Evolutionary conservation across 2,113 vertebrate genomes (phyloP), one percentile per base, ranked within the genome.

Genomic region (Lonchura striata): DNA sequence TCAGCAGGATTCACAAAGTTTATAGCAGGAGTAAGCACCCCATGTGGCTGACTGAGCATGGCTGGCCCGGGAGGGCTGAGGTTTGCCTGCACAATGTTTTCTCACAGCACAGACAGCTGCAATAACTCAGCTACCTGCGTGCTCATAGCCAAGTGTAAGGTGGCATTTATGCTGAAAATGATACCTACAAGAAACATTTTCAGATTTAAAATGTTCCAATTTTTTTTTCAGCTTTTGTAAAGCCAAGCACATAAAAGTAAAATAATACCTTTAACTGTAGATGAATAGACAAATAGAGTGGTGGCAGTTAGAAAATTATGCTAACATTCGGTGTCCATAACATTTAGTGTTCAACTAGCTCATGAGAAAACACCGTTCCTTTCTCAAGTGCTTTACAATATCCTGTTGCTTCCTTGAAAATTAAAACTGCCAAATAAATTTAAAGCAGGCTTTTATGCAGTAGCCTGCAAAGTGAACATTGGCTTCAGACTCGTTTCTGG

Each of bases 41-140:
- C 4, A 2, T 0, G 3, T 49, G 28, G 31, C 41, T 86, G 42
- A 30, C 12, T 44, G 44, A 77, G 31, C 7, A 16, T 1, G 7
- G 25, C 37, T 53, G 22, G 27, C 22, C 35, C 42, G 47, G 33
- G 47, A 63, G 24, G 27, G 30, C 56, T 87, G 47, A 61, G 50
- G 7, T 46, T 74, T 16, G 1, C 66, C 39, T 47, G 31, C 3
- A 1, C 28, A 20, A 15, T 33, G n/a, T 14, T 84, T 78, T 87
- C n/a, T 53, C 15, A 6, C 18, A 74, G 52, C 46, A 61, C 68
- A 84, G 50, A 25, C 15, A 63, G 33, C 41, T 77, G 54, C 24
- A 78, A 35, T 33, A 47, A 39, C 9, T 49, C 60, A 61, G 18
- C 28, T 16, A 7, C 42, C 31, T n/a, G 28, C 66, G 13, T 53